Evolutionary conservation across 2,888 invertebrate species (phyloP), one percentile per base, ranked within the genome.

Genomic region (Teleiodes luculella): DNA sequence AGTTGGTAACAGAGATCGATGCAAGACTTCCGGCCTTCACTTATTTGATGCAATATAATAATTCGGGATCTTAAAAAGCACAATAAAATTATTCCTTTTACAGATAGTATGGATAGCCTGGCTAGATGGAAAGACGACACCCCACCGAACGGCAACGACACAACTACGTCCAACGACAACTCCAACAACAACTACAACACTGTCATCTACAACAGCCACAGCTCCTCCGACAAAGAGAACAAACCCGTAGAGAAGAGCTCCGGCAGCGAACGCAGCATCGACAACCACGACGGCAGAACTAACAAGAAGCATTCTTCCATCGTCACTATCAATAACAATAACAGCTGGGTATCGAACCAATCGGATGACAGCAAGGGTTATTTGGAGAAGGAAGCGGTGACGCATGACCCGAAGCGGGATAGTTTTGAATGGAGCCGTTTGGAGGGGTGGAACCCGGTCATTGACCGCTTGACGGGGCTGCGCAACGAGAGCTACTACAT

Each of bases 401-500:
- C 91, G 54, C 84, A 82, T 57, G 89, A 88, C 66, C 81, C 61
- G 48, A 90, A 90, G 65, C 71, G 90, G 62, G 90, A 90, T 57
- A 92, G 91, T 67, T 91, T 91, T 55, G 91, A 92, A 64, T 85
- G 92, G 76, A 92, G 91, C 61, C 80, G 91, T 2, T 74, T 93
- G 61, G 93, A 93, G 53, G 93, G 93, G 0, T 94, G 94, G 94
- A 97, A 97, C 83, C 96, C 97, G 59, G 96, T 97, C 57, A 93
- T 97, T 70, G 97, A 97, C 75, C 90, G 97, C 72, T 87, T 97
- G 70, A 96, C 96, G 49, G 92, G 93, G 11, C 76, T 97, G 55
- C 91, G 97, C 56, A 98, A 97, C 72, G 97, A 98, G 77, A 98
- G 97, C 72, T 98, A 98, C 74, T 97, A 96, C 70, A 93, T 96